Conservation (phyloP, 1,140 invertebrate genomes). For the Macrotrachela quadricornifera region DNA sequence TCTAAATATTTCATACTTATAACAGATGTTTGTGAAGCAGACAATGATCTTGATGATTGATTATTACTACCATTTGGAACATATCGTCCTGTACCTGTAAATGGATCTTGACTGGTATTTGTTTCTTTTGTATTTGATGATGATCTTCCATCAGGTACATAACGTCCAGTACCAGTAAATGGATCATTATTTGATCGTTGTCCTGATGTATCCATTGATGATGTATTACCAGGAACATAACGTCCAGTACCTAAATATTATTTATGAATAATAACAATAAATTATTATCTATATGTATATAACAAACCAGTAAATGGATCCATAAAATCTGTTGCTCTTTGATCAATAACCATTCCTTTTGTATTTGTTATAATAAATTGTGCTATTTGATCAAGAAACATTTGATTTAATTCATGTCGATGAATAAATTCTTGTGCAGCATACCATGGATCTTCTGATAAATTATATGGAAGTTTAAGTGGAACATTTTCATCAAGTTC, state of each 20-base stretch:
- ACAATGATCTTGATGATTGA: neutral
- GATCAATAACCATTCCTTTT: conserved; percentile 21
- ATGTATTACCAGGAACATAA: conserved; percentile 28
- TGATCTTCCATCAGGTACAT: conserved; percentile 34
- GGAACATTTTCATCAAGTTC: conserved; percentile 68
- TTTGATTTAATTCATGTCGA: conserved; percentile 53
- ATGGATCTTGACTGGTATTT: conserved; percentile 22
- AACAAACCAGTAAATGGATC: conserved; percentile 36
- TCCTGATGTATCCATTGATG: neutral
- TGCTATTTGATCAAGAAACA: conserved; percentile 63
- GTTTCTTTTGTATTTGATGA: neutral
- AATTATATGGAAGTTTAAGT: conserved; percentile 74
- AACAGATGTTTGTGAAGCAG: neutral
- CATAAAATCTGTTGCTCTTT: conserved; percentile 9
- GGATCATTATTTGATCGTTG: conserved; percentile 12
- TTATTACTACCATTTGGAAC: neutral
- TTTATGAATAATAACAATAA: conserved; percentile 9
- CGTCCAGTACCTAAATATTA: conserved; percentile 25
- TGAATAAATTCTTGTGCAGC: conserved; percentile 44
- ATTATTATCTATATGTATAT: conserved; percentile 13
- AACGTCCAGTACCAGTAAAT: conserved; percentile 43
- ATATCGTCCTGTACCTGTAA: conserved; percentile 19
- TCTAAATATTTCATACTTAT: too few relatives aligned
- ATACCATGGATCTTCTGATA: conserved; percentile 41
- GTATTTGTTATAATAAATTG: conserved; percentile 74